Conservation (phyloP, 2,888 invertebrate genomes). For the Rhyacophila evoluta region DNA sequence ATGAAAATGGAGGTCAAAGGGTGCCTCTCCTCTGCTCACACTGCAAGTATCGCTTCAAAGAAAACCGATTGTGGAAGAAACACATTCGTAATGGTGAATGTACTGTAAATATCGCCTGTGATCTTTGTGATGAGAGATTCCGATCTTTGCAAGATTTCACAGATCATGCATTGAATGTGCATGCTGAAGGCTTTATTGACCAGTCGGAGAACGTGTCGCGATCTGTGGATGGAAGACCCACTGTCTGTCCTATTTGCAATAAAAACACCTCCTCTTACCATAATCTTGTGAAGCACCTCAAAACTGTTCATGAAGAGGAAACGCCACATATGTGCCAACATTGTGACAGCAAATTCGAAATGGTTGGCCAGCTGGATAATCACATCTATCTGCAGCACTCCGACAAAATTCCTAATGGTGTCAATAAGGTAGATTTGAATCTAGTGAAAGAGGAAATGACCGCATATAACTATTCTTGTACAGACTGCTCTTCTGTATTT, state of each 20-base stretch:
- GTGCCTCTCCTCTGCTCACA: constrained; percentile 65
- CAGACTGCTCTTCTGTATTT: constrained; percentile 73
- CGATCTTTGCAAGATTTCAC: constrained; percentile 67
- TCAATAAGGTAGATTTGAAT: constrained; percentile 60
- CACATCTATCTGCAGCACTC: constrained; percentile 73
- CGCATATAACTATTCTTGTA: constrained; percentile 71
- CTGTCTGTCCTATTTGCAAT: constrained; percentile 70
- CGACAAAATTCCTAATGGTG: constrained; percentile 61
- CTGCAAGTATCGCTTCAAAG: constrained; percentile 66
- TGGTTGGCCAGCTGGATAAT: constrained; percentile 70
- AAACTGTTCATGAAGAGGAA: constrained; percentile 66
- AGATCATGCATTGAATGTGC: constrained; percentile 65
- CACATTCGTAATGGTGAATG: constrained; percentile 71
- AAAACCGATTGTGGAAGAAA: constrained; percentile 65
- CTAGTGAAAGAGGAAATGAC: constrained; percentile 68
- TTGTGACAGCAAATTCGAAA: constrained; percentile 71
- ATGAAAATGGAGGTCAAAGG: constrained; percentile 67
- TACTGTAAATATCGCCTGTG: constrained; percentile 71
- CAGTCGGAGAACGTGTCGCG: constrained; percentile 63
- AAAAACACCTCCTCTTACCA: constrained; percentile 70
- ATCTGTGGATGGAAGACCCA: constrained; percentile 66
- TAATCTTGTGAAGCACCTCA: constrained; percentile 72
- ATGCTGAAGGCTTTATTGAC: constrained; percentile 64
- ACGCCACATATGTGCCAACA: constrained; percentile 72
- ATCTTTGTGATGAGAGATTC: constrained; percentile 66